Base-by-base conservation (phyloP, 2,113 vertebrate species). In the Oriolus oriolus region DNA sequence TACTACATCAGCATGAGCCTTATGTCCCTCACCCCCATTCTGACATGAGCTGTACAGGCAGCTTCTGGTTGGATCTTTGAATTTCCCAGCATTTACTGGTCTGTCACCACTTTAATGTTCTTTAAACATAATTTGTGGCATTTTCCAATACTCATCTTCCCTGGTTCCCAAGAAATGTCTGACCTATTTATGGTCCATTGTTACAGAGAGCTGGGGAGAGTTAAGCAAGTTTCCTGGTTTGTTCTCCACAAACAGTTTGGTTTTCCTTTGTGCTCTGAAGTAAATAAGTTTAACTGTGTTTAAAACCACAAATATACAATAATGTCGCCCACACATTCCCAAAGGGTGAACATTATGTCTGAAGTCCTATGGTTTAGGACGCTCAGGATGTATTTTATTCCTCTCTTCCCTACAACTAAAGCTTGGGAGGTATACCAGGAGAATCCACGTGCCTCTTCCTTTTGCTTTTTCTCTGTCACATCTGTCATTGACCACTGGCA, bases 241-340 rank as follows among this genome's bases (percentile, higher is more conserved):
- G 80, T 81, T 96, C 91, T 97, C 93, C 94, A 95, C 95, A 97
- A 98, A 97, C 97, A 96, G 94, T 97, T 97, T 97, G 95, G 96
- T 97, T 97, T 98, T 96, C 95, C 96, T 97, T 97, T 96, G 96
- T 97, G 91, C 90, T 97, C 96, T 95, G 92, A 96, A 95, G 96
- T 96, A 97, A 97, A 97, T 94, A 98, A 91, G 90, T 96, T 95
- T 96, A 97, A 97, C 95, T 96, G 84, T 69, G 78, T 95, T 94
- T 87, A 81, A 97, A 97, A 95, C 94, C 97, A 93, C 90, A 97
- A 93, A 95, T 94, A 97, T 96, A 95, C 93, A 96, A 77, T 95
- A 94, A 86, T 84, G 84, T 95, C 21, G 80, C 91, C 95, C 96
- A 92, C 91, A 95, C 95, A 97, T 95, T 97, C 91, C 95, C 95